A percentile compares a stretch with the other conserved stretches of the same genome.
phyloP scores from a whole-genome alignment of 2,797 vertebrate species.

The Heterohyrax brucei region DNA sequence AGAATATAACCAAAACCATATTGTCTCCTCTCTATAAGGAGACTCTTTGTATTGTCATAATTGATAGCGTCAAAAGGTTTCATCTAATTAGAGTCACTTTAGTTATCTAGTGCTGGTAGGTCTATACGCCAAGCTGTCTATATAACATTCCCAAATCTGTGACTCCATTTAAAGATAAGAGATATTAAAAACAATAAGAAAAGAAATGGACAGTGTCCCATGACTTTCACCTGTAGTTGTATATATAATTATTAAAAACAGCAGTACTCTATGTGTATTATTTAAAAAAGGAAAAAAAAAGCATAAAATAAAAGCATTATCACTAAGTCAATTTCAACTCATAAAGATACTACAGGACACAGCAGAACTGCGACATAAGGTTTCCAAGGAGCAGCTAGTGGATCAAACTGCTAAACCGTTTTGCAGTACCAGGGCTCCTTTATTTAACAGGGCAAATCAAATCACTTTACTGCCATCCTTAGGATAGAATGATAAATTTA shows the following conservation, averaged over 20 bases:
- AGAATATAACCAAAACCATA: background rate
- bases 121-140: background rate
- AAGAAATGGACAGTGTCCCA: background rate
- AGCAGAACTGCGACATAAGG: too few relatives aligned
- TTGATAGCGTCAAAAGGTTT: background rate
- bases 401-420: too few relatives aligned
- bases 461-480: background rate
- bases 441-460: background rate
- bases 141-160: background rate
- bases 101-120: background rate
- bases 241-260: slow-evolving; percentile 14
- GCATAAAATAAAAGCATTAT: too few relatives aligned
- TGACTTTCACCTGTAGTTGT: background rate
- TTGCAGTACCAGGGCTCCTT: too few relatives aligned
- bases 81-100: background rate
- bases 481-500: background rate
- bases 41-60: background rate
- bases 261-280: background rate
- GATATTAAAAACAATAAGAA: background rate
- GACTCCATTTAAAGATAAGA: slow-evolving; percentile 30
- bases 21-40: background rate
- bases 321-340: too few relatives aligned
- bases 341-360: too few relatives aligned
- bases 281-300: background rate
- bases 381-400: too few relatives aligned